Evolutionary conservation across 2,888 invertebrate species (phyloP).

Genomic region (Sinopyrophorus schimmeli): DNA sequence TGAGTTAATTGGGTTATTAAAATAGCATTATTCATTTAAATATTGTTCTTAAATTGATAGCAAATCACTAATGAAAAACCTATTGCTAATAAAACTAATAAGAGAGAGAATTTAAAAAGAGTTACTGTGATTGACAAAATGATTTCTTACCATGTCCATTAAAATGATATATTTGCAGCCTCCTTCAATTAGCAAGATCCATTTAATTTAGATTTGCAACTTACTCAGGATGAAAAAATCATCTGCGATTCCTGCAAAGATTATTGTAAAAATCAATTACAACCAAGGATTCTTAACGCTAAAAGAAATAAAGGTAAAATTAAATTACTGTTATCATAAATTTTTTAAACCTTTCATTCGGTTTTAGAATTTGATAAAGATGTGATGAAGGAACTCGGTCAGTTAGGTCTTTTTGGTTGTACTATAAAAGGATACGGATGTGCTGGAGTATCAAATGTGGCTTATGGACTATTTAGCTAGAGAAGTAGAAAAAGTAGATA

Average conservation of each 20-base stretch:
- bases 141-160: too few relatives aligned
- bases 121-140: too few relatives aligned
- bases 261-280: slow-evolving; percentile 87
- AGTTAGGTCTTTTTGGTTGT: slow-evolving; percentile 88
- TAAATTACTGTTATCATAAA: slow-evolving; percentile 9
- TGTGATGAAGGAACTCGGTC: slow-evolving; percentile 91
- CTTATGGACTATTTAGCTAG: slow-evolving; percentile 92
- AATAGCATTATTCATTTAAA: too few relatives aligned
- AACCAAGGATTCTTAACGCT: slow-evolving; percentile 84
- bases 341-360: too few relatives aligned
- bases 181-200: slow-evolving; percentile 90
- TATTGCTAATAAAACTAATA: too few relatives aligned
- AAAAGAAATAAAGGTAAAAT: slow-evolving; percentile 81
- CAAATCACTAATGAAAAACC: too few relatives aligned
- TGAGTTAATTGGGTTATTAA: too few relatives aligned
- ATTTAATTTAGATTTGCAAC: slow-evolving; percentile 79
- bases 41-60: too few relatives aligned
- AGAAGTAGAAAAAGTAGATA: slow-evolving; percentile 92
- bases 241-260: slow-evolving; percentile 82
- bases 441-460: slow-evolving; percentile 90
- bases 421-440: slow-evolving; percentile 93
- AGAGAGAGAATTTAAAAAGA: too few relatives aligned
- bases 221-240: slow-evolving; percentile 90
- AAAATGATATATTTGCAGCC: too few relatives aligned
- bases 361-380: slow-evolving; percentile 78